Conservation (phyloP, 2,797 vertebrate genomes). For the Sebastes dallii region DNA sequence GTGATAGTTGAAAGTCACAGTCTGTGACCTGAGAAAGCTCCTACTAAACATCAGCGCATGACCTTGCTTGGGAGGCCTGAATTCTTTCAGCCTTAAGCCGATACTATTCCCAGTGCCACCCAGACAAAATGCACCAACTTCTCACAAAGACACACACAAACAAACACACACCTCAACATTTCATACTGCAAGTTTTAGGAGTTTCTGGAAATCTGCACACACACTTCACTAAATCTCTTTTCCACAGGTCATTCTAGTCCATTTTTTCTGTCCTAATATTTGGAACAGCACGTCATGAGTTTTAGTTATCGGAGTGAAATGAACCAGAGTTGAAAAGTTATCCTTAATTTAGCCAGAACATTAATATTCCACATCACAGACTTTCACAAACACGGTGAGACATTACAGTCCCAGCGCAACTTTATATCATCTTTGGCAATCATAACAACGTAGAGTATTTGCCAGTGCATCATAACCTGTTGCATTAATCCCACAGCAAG, state of each 20-base stretch:
- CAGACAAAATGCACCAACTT: conserved; percentile 60
- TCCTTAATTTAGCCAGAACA: conserved; percentile 18
- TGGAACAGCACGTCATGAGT: conserved; percentile 13
- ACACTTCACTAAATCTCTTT: conserved; percentile 30
- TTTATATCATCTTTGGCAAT: conserved; percentile 47
- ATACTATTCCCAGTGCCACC: conserved; percentile 74
- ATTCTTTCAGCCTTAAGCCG: conserved; percentile 79
- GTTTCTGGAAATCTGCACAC: conserved; percentile 41
- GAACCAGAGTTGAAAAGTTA: conserved; percentile 43
- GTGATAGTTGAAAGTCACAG: conserved; percentile 77
- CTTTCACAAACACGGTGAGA: conserved; percentile 50
- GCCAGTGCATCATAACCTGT: conserved; percentile 53
- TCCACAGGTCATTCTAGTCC: conserved; percentile 33
- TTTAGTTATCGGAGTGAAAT: conserved; percentile 38
- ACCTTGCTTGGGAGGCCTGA: conserved; percentile 77
- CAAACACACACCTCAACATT: conserved; percentile 25
- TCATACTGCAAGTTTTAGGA: conserved; percentile 32
- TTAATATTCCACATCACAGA: conserved; percentile 53
- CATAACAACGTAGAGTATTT: conserved; percentile 47
- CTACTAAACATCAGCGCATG: conserved; percentile 83
- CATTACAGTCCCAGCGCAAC: conserved; percentile 34
- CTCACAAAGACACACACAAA: conserved; percentile 51
- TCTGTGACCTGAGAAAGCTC: conserved; percentile 78
- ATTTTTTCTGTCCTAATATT: conserved; percentile 30
- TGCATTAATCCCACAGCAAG: conserved; percentile 42